phyloP scores from a whole-genome alignment of 2,888 invertebrate species.

The Idaea straminata region DNA sequence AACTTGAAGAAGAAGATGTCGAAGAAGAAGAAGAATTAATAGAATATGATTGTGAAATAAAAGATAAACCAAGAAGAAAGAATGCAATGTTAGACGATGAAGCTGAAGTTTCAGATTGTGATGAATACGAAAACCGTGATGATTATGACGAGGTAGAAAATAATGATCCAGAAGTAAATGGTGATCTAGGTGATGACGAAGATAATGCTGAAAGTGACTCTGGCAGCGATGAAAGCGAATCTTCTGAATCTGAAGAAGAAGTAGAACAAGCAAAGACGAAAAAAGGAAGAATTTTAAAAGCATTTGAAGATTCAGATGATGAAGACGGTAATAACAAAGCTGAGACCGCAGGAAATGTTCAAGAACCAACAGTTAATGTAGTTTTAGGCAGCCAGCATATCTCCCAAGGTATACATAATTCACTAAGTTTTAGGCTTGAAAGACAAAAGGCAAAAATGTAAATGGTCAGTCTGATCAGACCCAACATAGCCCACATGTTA shows the following conservation, averaged over 20 bases:
- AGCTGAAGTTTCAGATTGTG: constrained; percentile 73
- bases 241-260: constrained; percentile 57
- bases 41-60: constrained; percentile 55
- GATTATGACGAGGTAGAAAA: constrained; percentile 41
- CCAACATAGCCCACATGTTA: too few species aligned
- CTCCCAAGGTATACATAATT: constrained; percentile 51
- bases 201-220: constrained; percentile 38
- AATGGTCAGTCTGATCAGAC: too few species aligned
- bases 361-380: constrained; percentile 8
- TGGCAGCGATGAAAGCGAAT: constrained; percentile 45
- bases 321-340: constrained; percentile 36
- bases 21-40: constrained; percentile 70
- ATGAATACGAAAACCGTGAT: constrained; percentile 41
- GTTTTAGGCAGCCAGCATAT: constrained; percentile 27
- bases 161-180: constrained; percentile 44
- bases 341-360: constrained; percentile 1
- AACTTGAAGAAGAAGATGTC: constrained; percentile 41
- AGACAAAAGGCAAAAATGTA: too few species aligned
- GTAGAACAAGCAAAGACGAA: constrained; percentile 42
- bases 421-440: neutral
- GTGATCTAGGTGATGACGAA: constrained; percentile 44
- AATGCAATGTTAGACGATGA: constrained; percentile 71
- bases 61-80: constrained; percentile 60
- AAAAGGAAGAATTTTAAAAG: constrained; percentile 70
- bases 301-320: constrained; percentile 74